phyloP scores from a whole-genome alignment of 1,140 invertebrate species.

The Amyelois transitella region DNA sequence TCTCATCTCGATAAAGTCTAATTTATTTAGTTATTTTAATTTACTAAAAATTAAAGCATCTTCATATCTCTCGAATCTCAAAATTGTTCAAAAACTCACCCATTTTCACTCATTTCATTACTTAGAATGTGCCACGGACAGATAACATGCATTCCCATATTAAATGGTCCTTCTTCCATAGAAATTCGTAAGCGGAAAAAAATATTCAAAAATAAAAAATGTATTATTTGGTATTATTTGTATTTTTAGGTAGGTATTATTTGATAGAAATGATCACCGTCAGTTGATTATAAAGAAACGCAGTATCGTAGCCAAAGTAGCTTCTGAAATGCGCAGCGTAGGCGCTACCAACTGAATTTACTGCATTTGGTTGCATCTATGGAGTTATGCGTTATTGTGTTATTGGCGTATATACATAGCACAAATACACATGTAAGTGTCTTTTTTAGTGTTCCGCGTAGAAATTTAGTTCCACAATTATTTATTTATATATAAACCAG shows the following conservation, averaged over 20 bases:
- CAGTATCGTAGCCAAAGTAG: slow-evolving; percentile 37
- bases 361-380: slow-evolving; percentile 10
- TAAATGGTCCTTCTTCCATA: too few species aligned
- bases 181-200: too few species aligned
- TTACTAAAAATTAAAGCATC: too few species aligned
- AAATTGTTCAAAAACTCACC: too few species aligned
- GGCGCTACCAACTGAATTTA: slow-evolving; percentile 52
- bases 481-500: too few species aligned
- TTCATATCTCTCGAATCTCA: too few species aligned
- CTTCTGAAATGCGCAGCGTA: slow-evolving; percentile 58
- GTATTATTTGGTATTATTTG: neutral
- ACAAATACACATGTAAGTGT: neutral
- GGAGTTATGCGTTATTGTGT: slow-evolving; percentile 42
- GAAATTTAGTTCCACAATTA: too few species aligned
- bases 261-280: neutral
- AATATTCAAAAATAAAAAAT: neutral
- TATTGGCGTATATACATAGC: slow-evolving; percentile 34
- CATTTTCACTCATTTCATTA: too few species aligned
- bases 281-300: slow-evolving; percentile 32
- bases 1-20: neutral
- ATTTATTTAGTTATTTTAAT: slow-evolving; percentile 3
- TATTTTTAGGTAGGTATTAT: too few species aligned
- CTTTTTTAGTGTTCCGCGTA: too few species aligned
- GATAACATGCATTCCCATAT: too few species aligned
- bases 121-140: too few species aligned